phyloP scores from a whole-genome alignment of 2,113 vertebrate genomes.

The Myiozetetes cayanensis region DNA sequence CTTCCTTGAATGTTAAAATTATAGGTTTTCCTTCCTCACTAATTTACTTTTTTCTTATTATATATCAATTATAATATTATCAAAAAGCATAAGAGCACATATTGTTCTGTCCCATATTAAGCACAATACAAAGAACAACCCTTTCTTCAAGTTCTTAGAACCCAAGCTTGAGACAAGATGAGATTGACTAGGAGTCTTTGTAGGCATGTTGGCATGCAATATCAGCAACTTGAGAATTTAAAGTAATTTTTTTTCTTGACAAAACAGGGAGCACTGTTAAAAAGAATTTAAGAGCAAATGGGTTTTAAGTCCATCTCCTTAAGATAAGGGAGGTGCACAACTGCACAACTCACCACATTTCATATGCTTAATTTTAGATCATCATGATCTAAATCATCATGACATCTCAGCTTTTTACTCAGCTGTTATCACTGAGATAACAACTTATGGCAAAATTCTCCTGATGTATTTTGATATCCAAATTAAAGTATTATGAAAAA shows the following conservation, averaged over 20 bases:
- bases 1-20: not conserved
- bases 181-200: not conserved
- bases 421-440: not conserved
- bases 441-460: not conserved
- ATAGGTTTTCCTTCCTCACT: not conserved
- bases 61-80: not conserved
- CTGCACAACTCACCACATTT: not conserved
- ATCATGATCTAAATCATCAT: too few species aligned
- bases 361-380: not conserved
- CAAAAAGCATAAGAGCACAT: not conserved
- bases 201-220: not conserved
- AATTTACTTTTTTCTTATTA: not conserved
- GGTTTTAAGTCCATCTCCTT: not conserved
- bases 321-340: not conserved
- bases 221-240: not conserved
- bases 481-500: not conserved
- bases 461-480: not conserved
- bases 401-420: not conserved
- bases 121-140: not conserved
- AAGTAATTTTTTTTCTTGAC: not conserved
- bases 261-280: not conserved
- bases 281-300: not conserved
- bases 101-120: not conserved
- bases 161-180: not conserved
- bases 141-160: not conserved